Evolutionary conservation across 2,113 vertebrate species (phyloP), one percentile per base, ranked within the genome.

Genomic region (Tylochromis polylepis): DNA sequence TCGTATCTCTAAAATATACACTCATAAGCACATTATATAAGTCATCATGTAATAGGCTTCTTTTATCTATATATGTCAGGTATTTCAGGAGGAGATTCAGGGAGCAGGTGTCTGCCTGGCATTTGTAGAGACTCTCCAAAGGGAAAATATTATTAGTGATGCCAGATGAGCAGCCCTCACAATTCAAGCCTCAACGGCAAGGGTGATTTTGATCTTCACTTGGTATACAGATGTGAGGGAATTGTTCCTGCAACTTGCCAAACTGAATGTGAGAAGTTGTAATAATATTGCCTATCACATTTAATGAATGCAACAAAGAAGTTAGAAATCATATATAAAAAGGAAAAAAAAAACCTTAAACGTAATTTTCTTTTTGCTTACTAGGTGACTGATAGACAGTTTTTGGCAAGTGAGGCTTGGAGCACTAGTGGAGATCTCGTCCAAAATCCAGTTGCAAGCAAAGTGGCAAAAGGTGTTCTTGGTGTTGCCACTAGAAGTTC

Each of bases 401-500:
- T 96, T 85, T 67, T 96, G 29, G 96, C 95, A 86, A 96, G 96
- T 84, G 96, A 96, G 85, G 91, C 94, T 18, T 96, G 95, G 96
- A 96, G 96, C 84, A 96, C 95, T 34, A 95, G 93, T 84, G 41
- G 67, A 5, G 43, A 91, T 38, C 79, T 96, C 34, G 79, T 96
- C 36, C 59, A 81, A 79, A 92, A 95, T 53, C 38, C 79, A 2
- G 60, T 87, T 20, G 85, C 95, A 62, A 86, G 81, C 31, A 62
- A 85, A 11, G 89, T 96, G 31, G 51, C 91, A 12, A 83, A 36
- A 11, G 95, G 96, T 27, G 93, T 95, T 24, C 51, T 96, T 14
- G 96, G 96, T 8, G 95, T 96, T 53, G 96, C 96, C 22, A 91
- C 96, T 18, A 89, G 93, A 55, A 94, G 94, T 57, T 93, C 91